Conservation (phyloP, 2,113 vertebrate species). For the Gulo gulo region DNA sequence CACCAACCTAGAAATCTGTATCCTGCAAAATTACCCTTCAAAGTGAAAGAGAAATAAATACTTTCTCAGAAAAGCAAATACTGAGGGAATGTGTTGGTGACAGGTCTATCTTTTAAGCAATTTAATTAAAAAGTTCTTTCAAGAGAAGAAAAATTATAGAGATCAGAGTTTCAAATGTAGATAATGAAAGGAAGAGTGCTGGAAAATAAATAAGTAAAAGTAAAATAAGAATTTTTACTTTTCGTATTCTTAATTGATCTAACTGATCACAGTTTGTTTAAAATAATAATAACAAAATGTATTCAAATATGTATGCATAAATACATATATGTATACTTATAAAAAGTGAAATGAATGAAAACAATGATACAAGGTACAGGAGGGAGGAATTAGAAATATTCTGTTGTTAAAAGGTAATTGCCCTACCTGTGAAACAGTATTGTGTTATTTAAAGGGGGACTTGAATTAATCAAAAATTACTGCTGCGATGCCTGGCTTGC, state of each 20-base stretch:
- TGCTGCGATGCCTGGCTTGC: neutral
- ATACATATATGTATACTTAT: neutral
- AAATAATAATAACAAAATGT: neutral
- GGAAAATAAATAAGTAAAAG: neutral
- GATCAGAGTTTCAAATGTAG: neutral
- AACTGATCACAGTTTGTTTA: neutral
- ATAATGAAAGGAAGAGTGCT: neutral
- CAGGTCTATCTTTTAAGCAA: neutral
- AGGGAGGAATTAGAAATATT: neutral
- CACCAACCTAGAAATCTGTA: neutral
- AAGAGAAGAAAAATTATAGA: neutral
- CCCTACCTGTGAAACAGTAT: neutral
- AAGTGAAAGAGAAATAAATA: neutral
- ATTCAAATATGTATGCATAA: neutral
- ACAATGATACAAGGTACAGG: neutral
- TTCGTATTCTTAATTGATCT: neutral
- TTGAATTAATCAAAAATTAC: neutral
- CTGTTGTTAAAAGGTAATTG: neutral
- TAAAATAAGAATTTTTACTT: neutral
- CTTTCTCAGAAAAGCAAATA: neutral
- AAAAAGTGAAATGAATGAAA: neutral
- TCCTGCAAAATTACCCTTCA: neutral
- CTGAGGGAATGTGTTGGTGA: neutral
- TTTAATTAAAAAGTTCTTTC: neutral
- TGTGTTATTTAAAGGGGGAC: neutral